Percentiles rank a stretch among this genome's conserved stretches.
phyloP scores from a whole-genome alignment of 92 coral and sea anemone species.

The Zoanthus gigantus region DNA sequence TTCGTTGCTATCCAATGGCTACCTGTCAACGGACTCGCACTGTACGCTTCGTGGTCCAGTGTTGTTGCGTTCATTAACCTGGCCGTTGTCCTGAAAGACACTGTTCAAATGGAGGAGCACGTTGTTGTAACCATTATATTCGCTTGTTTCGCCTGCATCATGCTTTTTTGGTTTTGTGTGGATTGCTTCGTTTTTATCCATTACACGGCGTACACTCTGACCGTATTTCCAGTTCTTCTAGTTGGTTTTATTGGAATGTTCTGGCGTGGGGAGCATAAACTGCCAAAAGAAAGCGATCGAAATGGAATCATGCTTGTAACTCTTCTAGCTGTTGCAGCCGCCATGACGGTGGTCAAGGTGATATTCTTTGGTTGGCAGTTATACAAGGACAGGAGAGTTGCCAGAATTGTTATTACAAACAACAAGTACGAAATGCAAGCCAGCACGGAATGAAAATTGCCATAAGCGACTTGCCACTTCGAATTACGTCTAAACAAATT shows the following conservation, averaged over 20 bases:
- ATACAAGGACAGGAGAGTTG: constrained; percentile 61
- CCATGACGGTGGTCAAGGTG: constrained; percentile 72
- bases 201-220: constrained; percentile 73
- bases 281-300: constrained; percentile 67
- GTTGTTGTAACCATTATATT: constrained; percentile 73
- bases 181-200: constrained; percentile 77
- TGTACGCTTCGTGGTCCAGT: constrained; percentile 90
- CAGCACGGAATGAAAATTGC: background rate
- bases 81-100: constrained; percentile 75
- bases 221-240: constrained; percentile 79
- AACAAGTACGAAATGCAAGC: constrained; percentile 59
- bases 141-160: constrained; percentile 70
- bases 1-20: constrained; percentile 77
- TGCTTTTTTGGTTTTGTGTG: constrained; percentile 85
- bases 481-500: background rate
- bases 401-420: constrained; percentile 50
- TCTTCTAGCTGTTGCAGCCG: constrained; percentile 69
- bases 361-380: constrained; percentile 70
- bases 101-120: constrained; percentile 75
- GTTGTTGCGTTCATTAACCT: constrained; percentile 70
- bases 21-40: constrained; percentile 79
- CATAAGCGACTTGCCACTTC: background rate
- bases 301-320: constrained; percentile 76
- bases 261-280: constrained; percentile 51
- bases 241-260: constrained; percentile 83